A percentile compares a stretch with the other conserved stretches of the same genome.
Conservation (phyloP, 1,140 invertebrate species). For the Psix sp. region DNA sequence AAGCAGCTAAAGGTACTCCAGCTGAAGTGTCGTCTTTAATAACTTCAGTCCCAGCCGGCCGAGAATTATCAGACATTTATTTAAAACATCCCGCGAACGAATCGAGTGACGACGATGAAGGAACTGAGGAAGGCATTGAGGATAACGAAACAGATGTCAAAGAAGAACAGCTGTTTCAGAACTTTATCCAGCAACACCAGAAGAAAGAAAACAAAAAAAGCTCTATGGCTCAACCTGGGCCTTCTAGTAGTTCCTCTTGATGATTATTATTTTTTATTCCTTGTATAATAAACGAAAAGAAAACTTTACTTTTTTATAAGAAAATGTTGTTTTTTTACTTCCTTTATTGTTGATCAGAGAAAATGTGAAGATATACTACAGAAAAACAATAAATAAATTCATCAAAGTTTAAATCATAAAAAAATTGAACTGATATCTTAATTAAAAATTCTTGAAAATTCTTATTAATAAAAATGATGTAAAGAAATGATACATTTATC, state of each 20-base stretch:
- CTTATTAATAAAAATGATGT: too few species aligned
- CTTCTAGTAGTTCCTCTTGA: slow-evolving; percentile 14
- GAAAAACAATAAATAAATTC: too few species aligned
- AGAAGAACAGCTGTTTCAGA: slow-evolving; percentile 67
- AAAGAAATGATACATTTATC: too few species aligned
- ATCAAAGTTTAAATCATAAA: too few species aligned
- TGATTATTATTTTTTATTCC: too few species aligned
- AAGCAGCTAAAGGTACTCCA: slow-evolving; percentile 62
- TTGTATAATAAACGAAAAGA: too few species aligned
- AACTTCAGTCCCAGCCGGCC: slow-evolving; percentile 76
- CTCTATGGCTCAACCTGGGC: slow-evolving; percentile 26
- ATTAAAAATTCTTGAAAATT: too few species aligned
- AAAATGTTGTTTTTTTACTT: too few species aligned
- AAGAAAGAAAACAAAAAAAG: slow-evolving; percentile 55
- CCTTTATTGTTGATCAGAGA: too few species aligned
- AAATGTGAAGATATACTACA: too few species aligned
- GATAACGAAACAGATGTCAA: slow-evolving; percentile 61
- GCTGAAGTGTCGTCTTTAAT: slow-evolving; percentile 75
- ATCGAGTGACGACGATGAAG: slow-evolving; percentile 86
- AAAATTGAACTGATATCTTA: too few species aligned
- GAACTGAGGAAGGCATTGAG: slow-evolving; percentile 74
- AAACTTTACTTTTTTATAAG: too few species aligned
- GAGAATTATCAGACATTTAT: slow-evolving; percentile 83
- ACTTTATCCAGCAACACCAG: slow-evolving; percentile 68
- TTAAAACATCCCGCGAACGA: slow-evolving; percentile 83